phyloP scores from a whole-genome alignment of 1,140 invertebrate genomes.

The Nilaparvata lugens region DNA sequence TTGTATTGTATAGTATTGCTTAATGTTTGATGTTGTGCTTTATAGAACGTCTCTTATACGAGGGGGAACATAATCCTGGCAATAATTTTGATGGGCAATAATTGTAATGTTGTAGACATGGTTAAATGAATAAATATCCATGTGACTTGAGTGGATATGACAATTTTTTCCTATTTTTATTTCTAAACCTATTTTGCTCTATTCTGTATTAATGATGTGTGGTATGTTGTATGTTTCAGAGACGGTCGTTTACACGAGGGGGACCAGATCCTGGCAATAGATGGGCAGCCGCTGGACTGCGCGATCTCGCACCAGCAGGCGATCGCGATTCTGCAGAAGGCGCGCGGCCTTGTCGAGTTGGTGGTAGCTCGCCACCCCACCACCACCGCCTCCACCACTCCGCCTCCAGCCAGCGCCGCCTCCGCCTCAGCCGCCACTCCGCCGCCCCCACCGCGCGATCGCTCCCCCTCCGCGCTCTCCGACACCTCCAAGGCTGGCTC shows the following conservation, averaged over 20 bases:
- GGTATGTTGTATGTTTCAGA: conserved; percentile 40
- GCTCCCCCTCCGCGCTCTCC: conserved; percentile 56
- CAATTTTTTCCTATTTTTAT: too few species aligned
- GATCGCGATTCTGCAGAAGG: conserved; percentile 71
- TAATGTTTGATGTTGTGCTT: too few species aligned
- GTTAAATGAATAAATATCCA: too few species aligned
- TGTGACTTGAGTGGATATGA: too few species aligned
- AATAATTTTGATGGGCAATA: too few species aligned
- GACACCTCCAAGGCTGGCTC: conserved; percentile 61
- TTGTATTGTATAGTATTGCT: too few species aligned
- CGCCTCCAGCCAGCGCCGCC: conserved; percentile 18
- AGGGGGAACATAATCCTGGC: too few species aligned
- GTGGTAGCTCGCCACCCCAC: conserved; percentile 47
- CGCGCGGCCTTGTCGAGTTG: conserved; percentile 61
- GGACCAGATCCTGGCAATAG: conserved; percentile 83
- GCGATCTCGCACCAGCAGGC: conserved; percentile 82
- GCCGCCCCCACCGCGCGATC: conserved; percentile 21
- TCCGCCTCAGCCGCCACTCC: neutral
- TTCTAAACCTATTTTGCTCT: too few species aligned
- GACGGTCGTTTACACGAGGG: conserved; percentile 67
- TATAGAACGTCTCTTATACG: too few species aligned
- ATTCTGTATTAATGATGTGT: too few species aligned
- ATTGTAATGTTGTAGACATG: too few species aligned
- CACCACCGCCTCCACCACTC: conserved; percentile 5
- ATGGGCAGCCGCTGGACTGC: conserved; percentile 72